phyloP scores from a whole-genome alignment of 2,113 vertebrate species.

The Lepus americanus region DNA sequence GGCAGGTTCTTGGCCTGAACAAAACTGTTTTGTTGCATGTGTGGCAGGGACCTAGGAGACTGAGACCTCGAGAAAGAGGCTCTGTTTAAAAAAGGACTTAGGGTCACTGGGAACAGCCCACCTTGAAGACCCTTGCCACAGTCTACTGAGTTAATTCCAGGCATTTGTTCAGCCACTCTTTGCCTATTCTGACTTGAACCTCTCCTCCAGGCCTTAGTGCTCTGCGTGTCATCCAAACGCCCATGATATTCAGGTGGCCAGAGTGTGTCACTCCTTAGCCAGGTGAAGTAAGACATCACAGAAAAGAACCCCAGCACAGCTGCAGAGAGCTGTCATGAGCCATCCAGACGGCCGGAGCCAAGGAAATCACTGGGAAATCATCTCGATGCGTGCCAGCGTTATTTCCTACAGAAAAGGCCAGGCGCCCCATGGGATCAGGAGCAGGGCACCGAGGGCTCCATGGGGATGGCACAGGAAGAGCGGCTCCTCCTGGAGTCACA shows the following conservation, averaged over 20 bases:
- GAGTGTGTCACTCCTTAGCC: neutral
- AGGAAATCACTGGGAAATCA: slow-evolving; percentile 5
- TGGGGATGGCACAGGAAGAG: neutral
- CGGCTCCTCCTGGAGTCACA: neutral
- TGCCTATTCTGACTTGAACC: neutral
- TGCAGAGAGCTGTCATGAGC: neutral
- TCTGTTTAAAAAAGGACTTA: neutral
- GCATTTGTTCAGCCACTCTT: neutral
- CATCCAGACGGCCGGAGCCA: slow-evolving; percentile 6
- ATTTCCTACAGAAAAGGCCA: neutral
- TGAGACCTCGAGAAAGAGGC: neutral
- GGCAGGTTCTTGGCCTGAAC: neutral
- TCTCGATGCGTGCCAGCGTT: neutral
- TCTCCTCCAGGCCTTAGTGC: neutral
- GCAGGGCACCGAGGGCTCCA: neutral
- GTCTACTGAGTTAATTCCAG: neutral
- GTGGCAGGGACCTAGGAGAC: neutral
- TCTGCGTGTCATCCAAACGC: neutral
- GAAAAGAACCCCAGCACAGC: neutral
- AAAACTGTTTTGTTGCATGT: neutral
- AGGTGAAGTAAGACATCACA: neutral
- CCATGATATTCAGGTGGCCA: neutral
- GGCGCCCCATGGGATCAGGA: neutral
- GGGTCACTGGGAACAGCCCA: neutral
- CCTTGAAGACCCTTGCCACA: neutral